Evolutionary conservation across 2,113 vertebrate species (phyloP).

Genomic region (Pygoscelis antarcticus): DNA sequence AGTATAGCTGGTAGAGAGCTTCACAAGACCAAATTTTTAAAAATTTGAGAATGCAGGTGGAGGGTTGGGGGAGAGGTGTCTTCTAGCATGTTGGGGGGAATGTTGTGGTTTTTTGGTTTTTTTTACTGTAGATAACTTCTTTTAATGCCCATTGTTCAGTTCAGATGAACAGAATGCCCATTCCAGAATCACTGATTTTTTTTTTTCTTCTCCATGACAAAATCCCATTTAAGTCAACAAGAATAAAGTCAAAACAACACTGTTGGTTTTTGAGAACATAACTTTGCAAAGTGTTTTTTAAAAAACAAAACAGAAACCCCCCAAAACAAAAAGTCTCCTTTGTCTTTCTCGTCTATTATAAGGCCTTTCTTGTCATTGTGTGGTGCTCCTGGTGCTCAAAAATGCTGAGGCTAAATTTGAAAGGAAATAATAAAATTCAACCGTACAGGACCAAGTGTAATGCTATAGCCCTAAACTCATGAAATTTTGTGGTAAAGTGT

Average conservation of each 20-base stretch:
- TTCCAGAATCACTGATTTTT: not conserved
- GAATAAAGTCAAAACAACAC: not conserved
- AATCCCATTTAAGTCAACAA: not conserved
- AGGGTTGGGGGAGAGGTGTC: not conserved
- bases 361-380: not conserved
- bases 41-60: not conserved
- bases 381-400: not conserved
- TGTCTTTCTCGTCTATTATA: not conserved
- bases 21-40: not conserved
- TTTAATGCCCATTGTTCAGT: not conserved
- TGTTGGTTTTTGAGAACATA: not conserved
- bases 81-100: not conserved
- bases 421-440: not conserved
- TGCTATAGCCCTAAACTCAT: not conserved
- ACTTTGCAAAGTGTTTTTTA: not conserved
- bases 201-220: not conserved
- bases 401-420: not conserved
- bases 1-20: not conserved
- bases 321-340: not conserved
- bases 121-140: not conserved
- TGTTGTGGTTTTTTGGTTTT: not conserved
- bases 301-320: not conserved
- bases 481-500: not conserved
- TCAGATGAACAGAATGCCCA: not conserved
- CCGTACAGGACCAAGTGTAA: not conserved